Evolutionary conservation across 2,797 vertebrate genomes (phyloP).

Genomic region (Synaphobranchus kaupii): DNA sequence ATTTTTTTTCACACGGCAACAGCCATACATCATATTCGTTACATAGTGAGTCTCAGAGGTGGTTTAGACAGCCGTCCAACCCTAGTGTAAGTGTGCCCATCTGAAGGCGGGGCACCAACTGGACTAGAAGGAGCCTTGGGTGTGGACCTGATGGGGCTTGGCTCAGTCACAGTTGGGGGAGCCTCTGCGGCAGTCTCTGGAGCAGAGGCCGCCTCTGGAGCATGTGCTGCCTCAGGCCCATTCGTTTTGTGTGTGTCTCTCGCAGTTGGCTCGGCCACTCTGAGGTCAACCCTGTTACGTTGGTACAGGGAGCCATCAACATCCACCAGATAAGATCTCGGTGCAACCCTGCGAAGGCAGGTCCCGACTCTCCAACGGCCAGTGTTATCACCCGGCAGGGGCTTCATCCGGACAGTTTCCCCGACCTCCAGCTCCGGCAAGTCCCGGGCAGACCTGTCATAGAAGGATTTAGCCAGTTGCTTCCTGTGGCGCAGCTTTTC

Average conservation of each 20-base stretch:
- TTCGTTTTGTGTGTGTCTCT: background rate
- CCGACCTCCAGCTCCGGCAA: constrained; percentile 24
- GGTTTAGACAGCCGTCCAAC: no score
- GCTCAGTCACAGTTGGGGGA: background rate
- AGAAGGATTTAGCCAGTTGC: constrained; percentile 20
- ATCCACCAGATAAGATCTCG: constrained; percentile 30
- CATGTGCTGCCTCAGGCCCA: background rate
- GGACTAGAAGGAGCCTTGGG: no score
- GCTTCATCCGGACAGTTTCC: constrained; percentile 28
- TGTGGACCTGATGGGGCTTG: no score
- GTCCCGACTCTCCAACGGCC: constrained; percentile 20
- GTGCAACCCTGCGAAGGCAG: constrained; percentile 19
- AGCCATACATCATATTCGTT: no score
- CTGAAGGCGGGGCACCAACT: no score
- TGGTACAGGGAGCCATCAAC: constrained; percentile 13
- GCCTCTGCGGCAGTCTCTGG: background rate
- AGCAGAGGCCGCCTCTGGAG: background rate
- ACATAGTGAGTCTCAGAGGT: no score
- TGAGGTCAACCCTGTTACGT: constrained; percentile 18
- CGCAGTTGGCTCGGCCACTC: constrained; percentile 14
- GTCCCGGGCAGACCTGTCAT: constrained; percentile 23
- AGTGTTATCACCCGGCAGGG: constrained; percentile 11
- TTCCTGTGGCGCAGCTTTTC: constrained; percentile 9
- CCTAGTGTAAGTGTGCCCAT: no score
- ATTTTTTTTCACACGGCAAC: no score